Evolutionary conservation across 2,113 vertebrate species (phyloP).

Genomic region (Dermatemys mawii): DNA sequence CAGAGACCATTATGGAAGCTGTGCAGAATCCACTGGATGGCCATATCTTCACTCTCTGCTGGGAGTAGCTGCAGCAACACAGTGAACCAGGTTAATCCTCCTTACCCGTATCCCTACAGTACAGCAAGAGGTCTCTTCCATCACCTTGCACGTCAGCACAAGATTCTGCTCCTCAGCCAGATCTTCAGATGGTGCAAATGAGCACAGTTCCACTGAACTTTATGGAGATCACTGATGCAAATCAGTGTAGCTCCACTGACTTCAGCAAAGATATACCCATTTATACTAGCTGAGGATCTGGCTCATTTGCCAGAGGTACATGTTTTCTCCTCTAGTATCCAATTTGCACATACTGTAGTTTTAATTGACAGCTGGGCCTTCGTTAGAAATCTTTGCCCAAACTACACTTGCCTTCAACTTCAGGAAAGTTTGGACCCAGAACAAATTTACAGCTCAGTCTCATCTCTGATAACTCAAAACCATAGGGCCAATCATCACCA

Average conservation of each 20-base stretch:
- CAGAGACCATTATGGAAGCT: accelerated
- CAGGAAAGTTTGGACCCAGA: background rate
- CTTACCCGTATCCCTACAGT: background rate
- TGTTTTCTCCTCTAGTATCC: background rate
- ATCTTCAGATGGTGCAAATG: background rate
- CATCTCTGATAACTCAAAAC: background rate
- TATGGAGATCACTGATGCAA: background rate
- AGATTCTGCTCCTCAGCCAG: accelerated
- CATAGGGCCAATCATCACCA: background rate
- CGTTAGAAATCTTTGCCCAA: background rate
- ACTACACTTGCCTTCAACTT: background rate
- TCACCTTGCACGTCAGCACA: accelerated
- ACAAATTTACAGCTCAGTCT: background rate
- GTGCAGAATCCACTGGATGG: background rate
- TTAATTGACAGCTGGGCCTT: accelerated
- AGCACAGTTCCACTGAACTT: background rate
- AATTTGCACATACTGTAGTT: background rate
- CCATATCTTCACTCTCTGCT: accelerated
- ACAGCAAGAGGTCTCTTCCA: background rate
- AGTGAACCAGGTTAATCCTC: background rate
- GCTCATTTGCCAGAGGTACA: background rate
- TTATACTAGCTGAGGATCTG: background rate
- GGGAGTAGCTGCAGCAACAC: background rate
- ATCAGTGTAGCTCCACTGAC: background rate
- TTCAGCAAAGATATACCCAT: background rate